Conservation (phyloP, 2,113 vertebrate genomes). For the Pelmatolapia mariae region DNA sequence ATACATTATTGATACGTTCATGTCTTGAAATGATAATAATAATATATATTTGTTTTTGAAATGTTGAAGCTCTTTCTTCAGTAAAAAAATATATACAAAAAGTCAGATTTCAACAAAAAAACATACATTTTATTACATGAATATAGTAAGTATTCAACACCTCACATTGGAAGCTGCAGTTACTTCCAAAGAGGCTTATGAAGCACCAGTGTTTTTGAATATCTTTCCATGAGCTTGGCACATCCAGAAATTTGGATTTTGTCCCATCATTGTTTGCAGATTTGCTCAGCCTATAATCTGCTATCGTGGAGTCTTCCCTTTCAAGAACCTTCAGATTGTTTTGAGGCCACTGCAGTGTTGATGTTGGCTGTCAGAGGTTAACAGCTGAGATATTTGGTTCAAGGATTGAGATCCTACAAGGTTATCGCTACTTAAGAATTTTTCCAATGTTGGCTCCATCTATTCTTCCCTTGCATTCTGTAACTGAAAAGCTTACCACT, state of each 20-base stretch:
- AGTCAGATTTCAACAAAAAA: neutral
- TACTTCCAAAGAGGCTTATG: neutral
- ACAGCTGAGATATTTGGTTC: neutral
- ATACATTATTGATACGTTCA: neutral
- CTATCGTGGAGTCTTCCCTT: neutral
- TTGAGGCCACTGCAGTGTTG: neutral
- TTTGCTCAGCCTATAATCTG: neutral
- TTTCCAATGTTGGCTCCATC: neutral
- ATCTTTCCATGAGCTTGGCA: neutral
- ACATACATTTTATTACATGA: neutral
- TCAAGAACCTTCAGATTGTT: neutral
- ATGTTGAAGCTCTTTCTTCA: neutral
- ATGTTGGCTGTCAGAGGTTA: neutral
- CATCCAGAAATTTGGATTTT: neutral
- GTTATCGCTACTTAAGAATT: neutral
- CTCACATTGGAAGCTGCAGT: neutral
- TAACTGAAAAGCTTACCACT: neutral
- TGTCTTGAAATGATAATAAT: neutral
- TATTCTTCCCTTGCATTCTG: neutral
- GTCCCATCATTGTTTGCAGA: conserved; percentile 26
- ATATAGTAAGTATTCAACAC: neutral
- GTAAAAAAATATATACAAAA: neutral
- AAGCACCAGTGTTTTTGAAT: neutral
- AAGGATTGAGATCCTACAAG: neutral
- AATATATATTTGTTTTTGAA: neutral